Evolutionary conservation across 2,113 vertebrate genomes (phyloP).

Genomic region (Mobula hypostoma): DNA sequence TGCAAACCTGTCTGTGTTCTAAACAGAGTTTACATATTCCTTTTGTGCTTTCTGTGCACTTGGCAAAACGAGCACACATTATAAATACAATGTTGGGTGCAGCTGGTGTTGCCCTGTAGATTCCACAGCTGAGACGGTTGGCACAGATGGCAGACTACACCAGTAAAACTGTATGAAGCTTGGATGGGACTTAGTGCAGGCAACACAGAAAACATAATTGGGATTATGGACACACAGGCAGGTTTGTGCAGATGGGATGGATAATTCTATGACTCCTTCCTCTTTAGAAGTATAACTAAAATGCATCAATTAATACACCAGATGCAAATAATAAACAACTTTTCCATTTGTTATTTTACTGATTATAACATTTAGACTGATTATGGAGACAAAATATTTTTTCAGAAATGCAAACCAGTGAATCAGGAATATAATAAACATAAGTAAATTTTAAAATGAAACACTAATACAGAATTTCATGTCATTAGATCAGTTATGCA

Average conservation of each 20-base stretch:
- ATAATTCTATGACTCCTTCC: not conserved
- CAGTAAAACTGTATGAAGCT: constrained; percentile 23
- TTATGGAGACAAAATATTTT: not conserved
- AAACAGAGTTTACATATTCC: constrained; percentile 34
- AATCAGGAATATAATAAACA: not conserved
- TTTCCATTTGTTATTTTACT: not conserved
- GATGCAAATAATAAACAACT: not conserved
- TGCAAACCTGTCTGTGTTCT: not conserved
- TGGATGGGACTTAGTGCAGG: not conserved
- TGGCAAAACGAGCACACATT: constrained; percentile 25
- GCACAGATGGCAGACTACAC: constrained; percentile 25
- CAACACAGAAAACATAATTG: constrained; percentile 23
- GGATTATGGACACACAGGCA: not conserved
- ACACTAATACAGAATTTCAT: not conserved
- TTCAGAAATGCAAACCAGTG: not conserved
- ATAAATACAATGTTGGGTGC: constrained; percentile 20
- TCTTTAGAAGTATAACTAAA: not conserved
- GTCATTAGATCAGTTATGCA: not conserved
- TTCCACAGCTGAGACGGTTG: constrained; percentile 35
- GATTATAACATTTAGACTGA: not conserved
- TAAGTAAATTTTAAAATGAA: not conserved
- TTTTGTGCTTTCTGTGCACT: constrained; percentile 6
- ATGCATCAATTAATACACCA: not conserved
- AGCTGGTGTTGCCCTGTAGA: constrained; percentile 26
- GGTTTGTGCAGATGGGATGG: constrained; percentile 3